Percentiles rank a stretch among this genome's conserved stretches.
Conservation (phyloP, 1,140 invertebrate species). For the Drosophila santomea region DNA sequence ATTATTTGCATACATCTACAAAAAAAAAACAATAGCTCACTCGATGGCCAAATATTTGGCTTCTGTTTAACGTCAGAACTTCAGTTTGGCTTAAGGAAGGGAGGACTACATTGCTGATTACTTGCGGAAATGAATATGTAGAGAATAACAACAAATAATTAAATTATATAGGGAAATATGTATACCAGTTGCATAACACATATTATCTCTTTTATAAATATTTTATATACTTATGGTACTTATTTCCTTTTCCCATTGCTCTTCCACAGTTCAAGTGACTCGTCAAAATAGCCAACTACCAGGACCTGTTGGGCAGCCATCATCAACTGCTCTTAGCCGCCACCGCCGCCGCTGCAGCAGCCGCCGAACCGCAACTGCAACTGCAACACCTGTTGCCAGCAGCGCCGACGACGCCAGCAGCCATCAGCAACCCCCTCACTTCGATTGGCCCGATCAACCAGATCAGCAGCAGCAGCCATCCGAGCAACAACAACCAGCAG, state of each 20-base stretch:
- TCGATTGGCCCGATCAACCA: conserved; percentile 17
- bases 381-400: conserved; percentile 63
- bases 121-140: not conserved
- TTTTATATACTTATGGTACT: not conserved
- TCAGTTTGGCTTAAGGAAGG: not conserved
- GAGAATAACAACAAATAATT: no score
- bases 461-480: conserved; percentile 38
- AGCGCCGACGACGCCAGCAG: conserved; percentile 58
- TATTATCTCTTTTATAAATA: not conserved
- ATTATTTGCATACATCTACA: conserved; percentile 67
- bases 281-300: conserved; percentile 81
- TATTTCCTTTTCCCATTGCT: not conserved
- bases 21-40: conserved; percentile 20
- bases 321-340: conserved; percentile 72
- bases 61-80: conserved; percentile 6
- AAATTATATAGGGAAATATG: not conserved
- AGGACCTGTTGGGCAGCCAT: conserved; percentile 78
- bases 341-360: conserved; percentile 46
- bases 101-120: not conserved
- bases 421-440: conserved; percentile 19
- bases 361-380: conserved; percentile 70
- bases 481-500: conserved; percentile 66
- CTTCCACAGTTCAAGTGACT: conserved; percentile 60
- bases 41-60: conserved; percentile 48
- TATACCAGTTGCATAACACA: no score